Conservation (phyloP, 2,113 vertebrate genomes). For the Euleptes europaea region DNA sequence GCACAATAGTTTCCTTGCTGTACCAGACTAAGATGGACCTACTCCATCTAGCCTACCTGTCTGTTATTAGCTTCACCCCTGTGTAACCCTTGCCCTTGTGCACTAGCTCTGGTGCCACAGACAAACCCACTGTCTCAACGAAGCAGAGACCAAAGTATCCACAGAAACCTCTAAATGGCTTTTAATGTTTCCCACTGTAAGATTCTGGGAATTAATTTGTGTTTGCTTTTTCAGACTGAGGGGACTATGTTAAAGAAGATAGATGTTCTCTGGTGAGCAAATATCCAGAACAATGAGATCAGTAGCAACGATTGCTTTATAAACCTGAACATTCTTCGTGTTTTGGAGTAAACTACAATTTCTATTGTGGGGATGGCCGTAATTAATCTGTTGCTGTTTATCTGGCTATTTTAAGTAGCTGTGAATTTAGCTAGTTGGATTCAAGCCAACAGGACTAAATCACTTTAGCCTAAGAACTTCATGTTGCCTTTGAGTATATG, state of each 20-base stretch:
- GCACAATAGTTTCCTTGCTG: not conserved
- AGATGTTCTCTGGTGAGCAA: constrained; percentile 44
- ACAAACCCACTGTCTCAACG: constrained; percentile 33
- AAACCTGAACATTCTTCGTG: constrained; percentile 38
- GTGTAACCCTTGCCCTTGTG: constrained; percentile 35
- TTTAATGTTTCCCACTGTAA: constrained; percentile 52
- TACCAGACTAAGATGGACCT: not conserved
- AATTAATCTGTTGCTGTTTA: not conserved
- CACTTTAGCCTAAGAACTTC: not conserved
- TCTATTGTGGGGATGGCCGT: constrained; percentile 1
- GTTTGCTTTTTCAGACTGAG: constrained; percentile 59
- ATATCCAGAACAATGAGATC: constrained; percentile 49
- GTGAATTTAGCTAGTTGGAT: constrained; percentile 9
- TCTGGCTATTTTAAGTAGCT: not conserved
- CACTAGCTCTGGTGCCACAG: constrained; percentile 54
- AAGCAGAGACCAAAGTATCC: constrained; percentile 48
- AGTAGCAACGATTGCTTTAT: constrained; percentile 38
- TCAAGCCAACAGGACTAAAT: not conserved
- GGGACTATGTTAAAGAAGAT: constrained; percentile 59
- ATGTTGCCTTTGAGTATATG: not conserved
- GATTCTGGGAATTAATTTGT: constrained; percentile 69
- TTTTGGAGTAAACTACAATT: constrained; percentile 47
- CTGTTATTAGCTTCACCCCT: constrained; percentile 19
- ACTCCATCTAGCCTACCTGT: not conserved
- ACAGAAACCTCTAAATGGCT: constrained; percentile 66